Conservation (phyloP, 1,140 invertebrate species). For the Alviniconcha marisindica region DNA sequence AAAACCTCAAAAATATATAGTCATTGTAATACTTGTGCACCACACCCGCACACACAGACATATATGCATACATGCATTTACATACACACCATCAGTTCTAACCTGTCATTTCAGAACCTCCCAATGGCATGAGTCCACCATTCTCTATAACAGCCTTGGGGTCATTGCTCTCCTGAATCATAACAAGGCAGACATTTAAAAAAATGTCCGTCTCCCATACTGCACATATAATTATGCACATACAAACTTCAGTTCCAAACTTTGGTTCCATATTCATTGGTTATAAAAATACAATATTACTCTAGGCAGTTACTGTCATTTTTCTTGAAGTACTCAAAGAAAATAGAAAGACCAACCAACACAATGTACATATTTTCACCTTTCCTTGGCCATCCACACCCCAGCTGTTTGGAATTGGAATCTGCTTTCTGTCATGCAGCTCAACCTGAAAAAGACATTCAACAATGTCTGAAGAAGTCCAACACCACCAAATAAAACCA, state of each 20-base stretch:
- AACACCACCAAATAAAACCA: no score
- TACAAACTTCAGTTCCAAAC: neutral
- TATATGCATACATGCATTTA: neutral
- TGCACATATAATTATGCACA: no score
- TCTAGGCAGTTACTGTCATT: neutral
- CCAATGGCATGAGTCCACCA: conserved; percentile 62
- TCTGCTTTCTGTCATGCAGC: conserved; percentile 63
- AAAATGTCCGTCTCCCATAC: no score
- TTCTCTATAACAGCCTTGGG: conserved; percentile 56
- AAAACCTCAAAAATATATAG: neutral
- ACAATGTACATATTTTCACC: conserved; percentile 42
- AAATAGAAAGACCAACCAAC: neutral
- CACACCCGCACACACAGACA: conserved; percentile 4
- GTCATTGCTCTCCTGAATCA: conserved; percentile 55
- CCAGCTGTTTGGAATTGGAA: conserved; percentile 63
- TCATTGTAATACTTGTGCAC: neutral
- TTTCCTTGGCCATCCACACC: conserved; percentile 62
- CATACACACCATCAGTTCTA: neutral
- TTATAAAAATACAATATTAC: neutral
- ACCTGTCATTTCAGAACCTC: conserved; percentile 63
- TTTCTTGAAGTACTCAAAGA: neutral
- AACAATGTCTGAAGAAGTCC: no score
- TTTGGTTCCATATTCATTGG: neutral
- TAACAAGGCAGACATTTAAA: neutral
- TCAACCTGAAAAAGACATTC: conserved; percentile 61